Evolutionary conservation across 1,140 invertebrate species (phyloP), one percentile per base, ranked within the genome.

Genomic region (Diachasma alloeum): DNA sequence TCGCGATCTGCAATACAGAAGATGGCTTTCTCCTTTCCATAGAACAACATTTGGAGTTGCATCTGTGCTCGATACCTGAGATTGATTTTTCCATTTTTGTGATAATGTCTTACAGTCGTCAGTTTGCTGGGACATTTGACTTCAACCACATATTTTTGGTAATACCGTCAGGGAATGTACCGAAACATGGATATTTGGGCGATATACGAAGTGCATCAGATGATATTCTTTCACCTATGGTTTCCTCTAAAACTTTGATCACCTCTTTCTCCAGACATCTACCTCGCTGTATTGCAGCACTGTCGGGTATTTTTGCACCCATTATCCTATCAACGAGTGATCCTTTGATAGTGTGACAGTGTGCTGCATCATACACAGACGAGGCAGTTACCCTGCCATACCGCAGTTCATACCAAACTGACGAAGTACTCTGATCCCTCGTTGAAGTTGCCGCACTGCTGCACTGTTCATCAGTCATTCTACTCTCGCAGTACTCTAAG

Each of bases 51-150:
- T 53, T 53, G 48, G 10, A 53, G 48, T 53, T 53, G 86, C 88
- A 90, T 90, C 81, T 90, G 89, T 17, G 89, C 81, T 77, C 89
- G 87, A 48, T 90, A 87, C 73, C 89, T 87, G 13, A 86, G 86
- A 82, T 88, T 88, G n/a, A 53, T 53, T 53, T 53, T 11, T 4
- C 10, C 10, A 36, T 86, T 87, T 56, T 89, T 90, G 4, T 84
- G 76, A 87, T 88, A 48, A 84, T 86, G 44, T 86, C 82, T 19
- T 87, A 83, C 69, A 85, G 87, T 67, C 87, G 87, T 53, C 87
- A 83, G n/a, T 81, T 86, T 71, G 81, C 82, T 53, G 5, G 88
- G 89, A 44, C 88, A 85, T 77, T 90, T 90, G 36, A 90, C 87
- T 83, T 90, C 89, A 1, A 90, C 84, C 56, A 90, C 84, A 71